Base-by-base conservation (phyloP, 2,888 invertebrate species). In the Ormyrus pomaceus region DNA sequence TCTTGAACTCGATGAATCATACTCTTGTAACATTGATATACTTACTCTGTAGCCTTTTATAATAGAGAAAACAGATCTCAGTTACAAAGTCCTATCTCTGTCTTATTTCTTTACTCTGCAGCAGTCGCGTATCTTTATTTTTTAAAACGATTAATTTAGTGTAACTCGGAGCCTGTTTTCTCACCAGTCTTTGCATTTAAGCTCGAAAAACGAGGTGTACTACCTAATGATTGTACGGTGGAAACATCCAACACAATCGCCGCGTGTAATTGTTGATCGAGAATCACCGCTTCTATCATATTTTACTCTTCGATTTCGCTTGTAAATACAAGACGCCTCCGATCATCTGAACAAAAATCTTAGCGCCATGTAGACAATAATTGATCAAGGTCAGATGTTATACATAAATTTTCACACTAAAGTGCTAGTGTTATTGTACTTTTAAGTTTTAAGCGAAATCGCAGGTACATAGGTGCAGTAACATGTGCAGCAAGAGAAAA, bases 351-450 rank as follows among this genome's bases (percentile, higher is more conserved):
- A 61, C 48, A 62, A 77, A 62, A 68, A 75, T 19, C 46, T 78
- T 78, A 81, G 74, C 75, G 69, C 74, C 81, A 76, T 55, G 79
- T 79, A 79, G 76, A 79, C 82, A 79, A 77, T 82, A 79, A 79
- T 76, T 59, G 61, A 68, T 51, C 51, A 9, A 56, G 45, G n/a
- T 70, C 56, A 74, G 58, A 72, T 34, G 34, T 34, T 34, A 61
- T 4, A 4, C 51, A 70, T 34, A 72, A 56, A 68, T 70, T 72
- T 55, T 73, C 66, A 73, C 56, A 46, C 72, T 62, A 34, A 53
- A 69, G n/a, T 69, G 34, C 34, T 34, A 69, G 45, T 65, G 45
- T 64, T 8, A 51, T 71, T 51, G 56, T 58, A 19, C 11, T 61
- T 71, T 64, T 65, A 11, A 53, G 51, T 73, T 73, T 4, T 34